phyloP scores from a whole-genome alignment of 30 jellyfish, hydroid and myxozoan species.

The Rhopilema esculentum region DNA sequence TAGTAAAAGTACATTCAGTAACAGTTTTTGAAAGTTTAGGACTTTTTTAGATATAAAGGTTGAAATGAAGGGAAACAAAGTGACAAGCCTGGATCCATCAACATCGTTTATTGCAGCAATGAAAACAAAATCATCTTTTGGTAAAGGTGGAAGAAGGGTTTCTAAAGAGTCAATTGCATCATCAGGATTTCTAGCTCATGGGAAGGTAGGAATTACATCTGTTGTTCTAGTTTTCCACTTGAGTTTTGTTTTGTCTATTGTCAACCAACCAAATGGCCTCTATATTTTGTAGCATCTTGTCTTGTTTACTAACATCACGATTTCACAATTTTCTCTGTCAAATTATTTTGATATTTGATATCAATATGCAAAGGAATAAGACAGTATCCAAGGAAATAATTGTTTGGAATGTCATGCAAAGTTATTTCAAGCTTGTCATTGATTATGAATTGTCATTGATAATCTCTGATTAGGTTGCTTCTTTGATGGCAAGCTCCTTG shows the following conservation, averaged over 20 bases:
- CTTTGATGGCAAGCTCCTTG: no score
- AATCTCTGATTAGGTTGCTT: no score
- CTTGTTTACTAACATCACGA: not conserved
- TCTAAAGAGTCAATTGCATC: slow-evolving; percentile 50
- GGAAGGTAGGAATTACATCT: slow-evolving; percentile 5
- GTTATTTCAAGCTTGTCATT: no score
- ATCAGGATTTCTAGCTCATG: slow-evolving; percentile 21
- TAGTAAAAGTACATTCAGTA: not conserved
- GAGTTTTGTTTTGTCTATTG: no score
- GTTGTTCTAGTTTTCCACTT: not conserved
- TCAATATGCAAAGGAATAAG: no score
- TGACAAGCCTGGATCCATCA: slow-evolving; percentile 25
- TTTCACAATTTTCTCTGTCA: no score
- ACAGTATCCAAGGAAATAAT: no score
- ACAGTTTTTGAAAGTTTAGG: not conserved
- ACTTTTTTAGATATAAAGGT: not conserved
- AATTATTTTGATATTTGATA: no score
- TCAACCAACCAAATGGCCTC: not conserved
- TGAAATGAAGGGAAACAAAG: slow-evolving; percentile 56
- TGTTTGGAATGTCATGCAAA: no score
- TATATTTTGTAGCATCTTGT: not conserved
- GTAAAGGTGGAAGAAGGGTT: slow-evolving; percentile 27
- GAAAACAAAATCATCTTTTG: slow-evolving; percentile 29
- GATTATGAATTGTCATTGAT: no score
- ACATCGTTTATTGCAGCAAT: slow-evolving; percentile 2